Evolutionary conservation across 2,113 vertebrate genomes (phyloP).

Genomic region (Chionomys nivalis): DNA sequence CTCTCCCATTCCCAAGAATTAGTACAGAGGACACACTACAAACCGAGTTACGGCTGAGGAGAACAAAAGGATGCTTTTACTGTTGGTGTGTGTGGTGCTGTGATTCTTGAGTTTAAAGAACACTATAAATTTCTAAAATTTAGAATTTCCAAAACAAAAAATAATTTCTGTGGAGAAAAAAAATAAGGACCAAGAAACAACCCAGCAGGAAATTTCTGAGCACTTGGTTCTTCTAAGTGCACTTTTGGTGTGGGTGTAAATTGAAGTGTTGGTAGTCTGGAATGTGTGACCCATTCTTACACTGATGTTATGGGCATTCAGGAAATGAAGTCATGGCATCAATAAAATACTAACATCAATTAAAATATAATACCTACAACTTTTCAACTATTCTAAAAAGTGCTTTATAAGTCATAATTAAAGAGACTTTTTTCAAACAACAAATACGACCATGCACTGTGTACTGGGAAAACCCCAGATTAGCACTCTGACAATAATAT

Average conservation of each 20-base stretch:
- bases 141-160: neutral
- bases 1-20: neutral
- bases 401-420: neutral
- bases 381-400: constrained; percentile 38
- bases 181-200: constrained; percentile 33
- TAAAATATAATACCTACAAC: constrained; percentile 25
- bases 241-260: neutral
- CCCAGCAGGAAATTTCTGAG: neutral
- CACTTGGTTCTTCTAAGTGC: neutral
- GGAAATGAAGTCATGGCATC: neutral
- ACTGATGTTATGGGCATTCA: neutral
- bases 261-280: neutral
- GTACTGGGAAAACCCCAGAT: neutral
- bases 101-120: neutral
- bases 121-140: neutral
- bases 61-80: neutral
- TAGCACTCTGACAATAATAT: neutral
- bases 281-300: neutral
- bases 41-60: neutral
- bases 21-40: neutral
- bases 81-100: neutral
- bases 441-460: neutral
- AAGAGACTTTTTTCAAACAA: neutral
- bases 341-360: constrained; percentile 1
- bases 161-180: neutral